phyloP scores from a whole-genome alignment of 2,888 invertebrate genomes.

The Lepidocyrtoides sp. region DNA sequence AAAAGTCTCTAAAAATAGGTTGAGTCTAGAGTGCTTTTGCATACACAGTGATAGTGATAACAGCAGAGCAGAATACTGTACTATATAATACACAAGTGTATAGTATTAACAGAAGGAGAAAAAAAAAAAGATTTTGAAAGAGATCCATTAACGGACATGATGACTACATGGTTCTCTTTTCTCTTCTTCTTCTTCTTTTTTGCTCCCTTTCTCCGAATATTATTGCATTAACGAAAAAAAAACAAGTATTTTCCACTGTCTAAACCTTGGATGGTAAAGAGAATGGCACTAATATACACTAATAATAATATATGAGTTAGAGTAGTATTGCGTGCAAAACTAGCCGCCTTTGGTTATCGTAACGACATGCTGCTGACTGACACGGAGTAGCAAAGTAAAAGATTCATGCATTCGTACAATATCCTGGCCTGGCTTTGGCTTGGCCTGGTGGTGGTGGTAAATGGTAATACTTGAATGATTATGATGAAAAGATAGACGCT shows the following conservation, averaged over 20 bases:
- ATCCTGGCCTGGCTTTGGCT: too few relatives aligned
- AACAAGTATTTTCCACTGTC: constrained; percentile 9
- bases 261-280: neutral
- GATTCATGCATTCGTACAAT: constrained; percentile 44
- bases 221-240: constrained; percentile 27
- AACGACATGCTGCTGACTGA: constrained; percentile 54
- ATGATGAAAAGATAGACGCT: constrained; percentile 13
- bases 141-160: constrained; percentile 56
- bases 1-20: constrained; percentile 68
- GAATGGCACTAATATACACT: constrained; percentile 12
- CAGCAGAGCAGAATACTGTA: too few relatives aligned
- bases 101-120: too few relatives aligned
- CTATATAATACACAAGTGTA: neutral
- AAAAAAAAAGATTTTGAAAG: constrained; percentile 45
- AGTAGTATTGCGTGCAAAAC: constrained; percentile 30
- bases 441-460: too few relatives aligned
- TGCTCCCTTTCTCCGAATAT: neutral
- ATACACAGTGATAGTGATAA: constrained; percentile 14
- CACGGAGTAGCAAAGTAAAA: constrained; percentile 2
- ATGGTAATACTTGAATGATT: constrained; percentile 39
- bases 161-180: neutral
- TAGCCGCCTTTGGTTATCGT: constrained; percentile 37
- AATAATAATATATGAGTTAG: neutral
- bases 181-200: constrained; percentile 22
- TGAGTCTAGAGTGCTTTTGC: constrained; percentile 74